These are phyloP conservation scores for Homalodisca vitripennis DNA, from an alignment of 1,140 invertebrate genomes.

Conservation along the genomic window DNA sequence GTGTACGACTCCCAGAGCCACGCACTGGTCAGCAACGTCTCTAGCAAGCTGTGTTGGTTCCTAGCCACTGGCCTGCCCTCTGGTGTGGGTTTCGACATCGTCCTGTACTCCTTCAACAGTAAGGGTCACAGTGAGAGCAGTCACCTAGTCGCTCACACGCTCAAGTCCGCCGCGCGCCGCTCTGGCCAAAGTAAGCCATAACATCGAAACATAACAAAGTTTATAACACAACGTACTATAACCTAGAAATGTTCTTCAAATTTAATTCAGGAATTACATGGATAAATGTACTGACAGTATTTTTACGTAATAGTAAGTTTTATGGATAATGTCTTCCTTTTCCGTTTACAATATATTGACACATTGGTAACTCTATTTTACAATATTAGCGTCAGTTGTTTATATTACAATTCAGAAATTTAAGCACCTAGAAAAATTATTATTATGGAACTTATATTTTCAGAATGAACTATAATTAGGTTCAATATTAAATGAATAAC, in stretches of 20 bases:
- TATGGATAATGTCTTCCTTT: background rate
- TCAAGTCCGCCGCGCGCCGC: slow-evolving; percentile 74
- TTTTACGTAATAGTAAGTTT: background rate
- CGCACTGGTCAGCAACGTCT: slow-evolving; percentile 56
- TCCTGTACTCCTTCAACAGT: slow-evolving; percentile 68
- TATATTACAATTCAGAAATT: too few species aligned
- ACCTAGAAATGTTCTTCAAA: background rate
- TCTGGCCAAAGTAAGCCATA: slow-evolving; percentile 56
- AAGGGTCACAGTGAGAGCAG: slow-evolving; percentile 64
- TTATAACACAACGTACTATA: background rate
- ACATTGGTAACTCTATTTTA: too few species aligned
- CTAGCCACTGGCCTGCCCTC: slow-evolving; percentile 62
- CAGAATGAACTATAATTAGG: too few species aligned
- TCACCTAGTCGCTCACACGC: slow-evolving; percentile 69
- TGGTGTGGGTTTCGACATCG: slow-evolving; percentile 65
- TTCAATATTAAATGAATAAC: too few species aligned
- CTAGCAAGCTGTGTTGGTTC: slow-evolving; percentile 57
- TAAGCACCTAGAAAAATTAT: too few species aligned
- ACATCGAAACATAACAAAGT: too few species aligned
- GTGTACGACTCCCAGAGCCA: slow-evolving; percentile 59
- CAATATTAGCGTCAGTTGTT: too few species aligned
- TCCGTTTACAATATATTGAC: background rate
- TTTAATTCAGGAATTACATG: background rate
- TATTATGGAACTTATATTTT: too few species aligned
- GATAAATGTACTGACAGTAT: background rate